Evolutionary conservation across 2,888 invertebrate species (phyloP), one percentile per base, ranked within the genome.

Genomic region (Sarcophaga carnaria): DNA sequence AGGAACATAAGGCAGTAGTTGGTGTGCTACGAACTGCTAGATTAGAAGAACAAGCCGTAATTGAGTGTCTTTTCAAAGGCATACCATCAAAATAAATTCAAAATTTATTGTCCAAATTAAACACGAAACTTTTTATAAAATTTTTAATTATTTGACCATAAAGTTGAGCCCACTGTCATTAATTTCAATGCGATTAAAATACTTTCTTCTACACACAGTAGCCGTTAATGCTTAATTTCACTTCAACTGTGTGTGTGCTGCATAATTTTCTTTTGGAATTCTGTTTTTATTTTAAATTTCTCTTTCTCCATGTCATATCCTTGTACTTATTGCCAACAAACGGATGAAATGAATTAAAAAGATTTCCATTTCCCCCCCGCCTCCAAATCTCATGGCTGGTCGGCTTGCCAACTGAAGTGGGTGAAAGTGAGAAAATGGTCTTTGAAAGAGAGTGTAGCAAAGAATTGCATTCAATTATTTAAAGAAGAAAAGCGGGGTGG

Each of bases 401-500:
- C 20, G 20, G 47, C 60, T 27, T 59, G 45, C 25, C 14, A 66
- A 25, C 66, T 71, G 25, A 70, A 76, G 37, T 17, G 17, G 27
- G 66, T 76, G 37, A 37, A 63, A 69, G 59, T 72, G 3, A 59
- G 67, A 67, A 49, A 54, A 76, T 62, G 59, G 14, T 37, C 8
- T 6, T n/a, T 20, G 25, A 2, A 37, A 25, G 37, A 54, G 63
- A 74, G 10, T 63, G 45, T 14, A 67, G 20, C 8, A 72, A 37
- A 77, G 27, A 67, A 86, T 54, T 79, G 69, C 64, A 71, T 82
- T 86, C 78, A 86, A 82, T 86, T 79, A 85, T 78, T 78, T 60
- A 75, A 78, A 64, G 69, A 17, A 45, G 59, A 54, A 25, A 17
- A 5, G 47, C 25, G 4, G n/a, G 11, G 5, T 66, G 66, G 12